phyloP scores from a whole-genome alignment of 1,140 invertebrate genomes.

The Drosophila baimaii region DNA sequence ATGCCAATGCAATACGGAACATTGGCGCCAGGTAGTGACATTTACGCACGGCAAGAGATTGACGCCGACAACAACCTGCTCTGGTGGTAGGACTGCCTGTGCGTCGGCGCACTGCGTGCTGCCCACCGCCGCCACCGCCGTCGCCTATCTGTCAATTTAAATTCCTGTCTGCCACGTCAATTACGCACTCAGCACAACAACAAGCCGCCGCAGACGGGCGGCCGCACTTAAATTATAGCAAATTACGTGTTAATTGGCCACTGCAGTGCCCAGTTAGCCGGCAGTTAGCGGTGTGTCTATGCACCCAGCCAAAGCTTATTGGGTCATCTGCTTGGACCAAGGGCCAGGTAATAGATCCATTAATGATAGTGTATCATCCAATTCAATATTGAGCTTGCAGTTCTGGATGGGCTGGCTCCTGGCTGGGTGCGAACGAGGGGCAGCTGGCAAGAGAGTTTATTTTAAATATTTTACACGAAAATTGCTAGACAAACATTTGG shows the following conservation, averaged over 20 bases:
- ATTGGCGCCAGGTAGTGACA: constrained; percentile 41
- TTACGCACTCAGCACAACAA: constrained; percentile 38
- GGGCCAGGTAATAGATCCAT: background rate
- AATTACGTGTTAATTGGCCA: constrained; percentile 48
- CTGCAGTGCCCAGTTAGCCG: constrained; percentile 5
- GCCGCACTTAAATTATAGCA: constrained; percentile 36
- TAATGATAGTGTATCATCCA: background rate
- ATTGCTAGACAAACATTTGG: constrained; percentile 44
- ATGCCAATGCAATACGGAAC: constrained; percentile 11
- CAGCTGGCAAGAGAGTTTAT: constrained; percentile 13
- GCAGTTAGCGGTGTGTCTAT: background rate
- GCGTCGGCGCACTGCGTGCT: constrained; percentile 29
- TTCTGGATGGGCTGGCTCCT: background rate
- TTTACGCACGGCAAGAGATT: constrained; percentile 27
- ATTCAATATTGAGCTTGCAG: background rate
- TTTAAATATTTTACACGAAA: constrained; percentile 38
- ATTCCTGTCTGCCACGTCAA: constrained; percentile 50
- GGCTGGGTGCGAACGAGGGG: background rate
- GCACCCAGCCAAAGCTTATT: background rate
- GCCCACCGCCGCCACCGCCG: background rate
- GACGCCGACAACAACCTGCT: constrained; percentile 9
- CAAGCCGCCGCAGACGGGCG: constrained; percentile 19
- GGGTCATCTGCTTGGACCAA: background rate
- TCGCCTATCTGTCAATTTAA: constrained; percentile 38
- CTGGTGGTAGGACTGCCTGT: background rate